Base-by-base conservation (phyloP, 2,888 invertebrate genomes). In the Eupithecia dodoneata region DNA sequence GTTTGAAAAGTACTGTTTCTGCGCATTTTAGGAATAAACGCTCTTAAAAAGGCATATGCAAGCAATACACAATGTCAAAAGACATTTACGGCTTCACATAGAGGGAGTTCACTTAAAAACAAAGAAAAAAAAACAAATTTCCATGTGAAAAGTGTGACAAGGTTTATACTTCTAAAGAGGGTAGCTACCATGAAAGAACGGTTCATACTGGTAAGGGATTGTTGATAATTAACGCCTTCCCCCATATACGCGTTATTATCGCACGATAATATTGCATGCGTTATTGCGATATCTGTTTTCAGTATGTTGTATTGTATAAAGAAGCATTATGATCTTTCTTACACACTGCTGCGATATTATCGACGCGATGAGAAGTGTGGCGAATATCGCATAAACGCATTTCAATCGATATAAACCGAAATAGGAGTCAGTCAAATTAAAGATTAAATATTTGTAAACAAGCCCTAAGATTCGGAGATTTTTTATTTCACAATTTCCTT, bases 121-220 rank as follows among this genome's bases (percentile, higher is more conserved):
- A 18, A 67, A 67, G 10, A 44, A 42, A 67, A 9, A n/a, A 45
- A 3, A 45, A 45, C 44, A 80, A 83, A n/a, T 44, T 45, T 44
- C 15, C 67, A 45, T 69, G 95, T 84, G 84, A 91, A 2, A 83
- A 85, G 15, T 95, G 95, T 85, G 93, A 92, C 0, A 69, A 69
- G 44, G 67, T 44, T n/a, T 69, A 69, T n/a, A n/a, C 2, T 69
- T 44, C 42, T 4, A 69, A 45, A 45, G 45, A 15, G 44, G 44
- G 44, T n/a, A 10, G 3, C n/a, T 3, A 2, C 10, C 67, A 69
- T 10, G 44, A 44, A 10, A 69, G 44, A 69, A 45, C n/a, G 45
- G 2, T n/a, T 45, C 67, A 69, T 10, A 44, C 44, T 69, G 67
- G 67, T 95, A 69, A 69, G 70, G 10, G 5, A n/a, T 45, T 45